phyloP scores from a whole-genome alignment of 2,113 vertebrate genomes.

The Laterallus jamaicensis region DNA sequence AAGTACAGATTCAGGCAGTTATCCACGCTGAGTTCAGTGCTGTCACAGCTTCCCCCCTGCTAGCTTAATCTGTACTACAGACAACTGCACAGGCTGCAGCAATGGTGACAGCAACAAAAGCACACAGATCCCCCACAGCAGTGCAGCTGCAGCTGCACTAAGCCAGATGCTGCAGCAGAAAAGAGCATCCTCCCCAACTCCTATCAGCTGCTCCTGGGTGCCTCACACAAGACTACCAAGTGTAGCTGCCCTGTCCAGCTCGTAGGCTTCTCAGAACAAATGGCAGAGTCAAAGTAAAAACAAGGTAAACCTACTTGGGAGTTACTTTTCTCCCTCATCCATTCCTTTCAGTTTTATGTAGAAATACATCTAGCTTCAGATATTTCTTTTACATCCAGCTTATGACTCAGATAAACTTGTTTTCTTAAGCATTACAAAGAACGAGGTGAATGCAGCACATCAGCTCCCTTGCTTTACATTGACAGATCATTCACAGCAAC shows the following conservation, averaged over 20 bases:
- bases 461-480: background rate
- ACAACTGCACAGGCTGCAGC: background rate
- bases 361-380: background rate
- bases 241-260: background rate
- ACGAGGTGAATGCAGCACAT: background rate
- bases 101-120: background rate
- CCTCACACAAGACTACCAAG: background rate
- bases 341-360: background rate
- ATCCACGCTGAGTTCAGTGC: background rate
- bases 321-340: background rate
- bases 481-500: background rate
- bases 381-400: background rate
- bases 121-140: background rate
- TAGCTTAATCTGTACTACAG: background rate
- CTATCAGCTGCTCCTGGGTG: background rate
- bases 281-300: background rate
- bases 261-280: background rate
- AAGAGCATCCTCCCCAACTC: background rate
- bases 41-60: background rate
- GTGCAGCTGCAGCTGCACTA: background rate
- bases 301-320: background rate
- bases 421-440: background rate
- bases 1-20: background rate
- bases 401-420: background rate
- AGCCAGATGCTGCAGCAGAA: background rate